phyloP scores from a whole-genome alignment of 1,140 invertebrate genomes.

The Achroia grisella region DNA sequence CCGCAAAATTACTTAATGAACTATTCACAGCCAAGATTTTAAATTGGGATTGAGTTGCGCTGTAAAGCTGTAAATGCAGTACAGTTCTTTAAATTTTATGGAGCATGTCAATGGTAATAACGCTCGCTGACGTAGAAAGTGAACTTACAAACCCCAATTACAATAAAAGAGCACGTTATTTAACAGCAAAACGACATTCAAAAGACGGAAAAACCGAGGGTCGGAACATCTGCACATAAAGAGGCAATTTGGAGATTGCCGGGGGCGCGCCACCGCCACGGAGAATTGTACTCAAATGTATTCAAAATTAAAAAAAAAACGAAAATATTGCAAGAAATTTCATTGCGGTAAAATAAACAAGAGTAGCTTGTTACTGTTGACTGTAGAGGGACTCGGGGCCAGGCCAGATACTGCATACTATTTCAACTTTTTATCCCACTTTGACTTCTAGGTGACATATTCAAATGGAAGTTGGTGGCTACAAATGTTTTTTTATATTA shows the following conservation, averaged over 20 bases:
- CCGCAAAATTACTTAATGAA: too few species aligned
- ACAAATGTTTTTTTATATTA: too few species aligned
- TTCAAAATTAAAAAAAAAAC: conserved; percentile 69
- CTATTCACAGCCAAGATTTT: too few species aligned
- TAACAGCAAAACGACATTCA: conserved; percentile 72
- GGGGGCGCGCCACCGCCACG: conserved; percentile 61
- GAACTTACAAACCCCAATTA: conserved; percentile 48
- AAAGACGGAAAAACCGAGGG: conserved; percentile 71
- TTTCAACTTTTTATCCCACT: too few species aligned
- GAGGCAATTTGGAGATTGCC: conserved; percentile 73
- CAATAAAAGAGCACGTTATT: conserved; percentile 69
- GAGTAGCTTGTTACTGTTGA: conserved; percentile 53
- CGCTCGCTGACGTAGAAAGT: conserved; percentile 18
- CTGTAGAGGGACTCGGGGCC: conserved; percentile 5
- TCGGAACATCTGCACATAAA: conserved; percentile 72
- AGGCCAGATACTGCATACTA: not conserved
- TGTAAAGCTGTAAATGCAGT: too few species aligned
- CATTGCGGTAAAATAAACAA: conserved; percentile 70
- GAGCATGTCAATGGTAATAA: too few species aligned
- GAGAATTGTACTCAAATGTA: conserved; percentile 70
- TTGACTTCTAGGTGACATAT: too few species aligned
- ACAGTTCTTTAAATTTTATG: too few species aligned
- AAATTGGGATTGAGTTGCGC: too few species aligned
- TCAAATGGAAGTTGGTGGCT: too few species aligned
- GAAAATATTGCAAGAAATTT: conserved; percentile 67